Conservation (phyloP, 2,113 vertebrate species). For the Chelonoidis abingdonii region DNA sequence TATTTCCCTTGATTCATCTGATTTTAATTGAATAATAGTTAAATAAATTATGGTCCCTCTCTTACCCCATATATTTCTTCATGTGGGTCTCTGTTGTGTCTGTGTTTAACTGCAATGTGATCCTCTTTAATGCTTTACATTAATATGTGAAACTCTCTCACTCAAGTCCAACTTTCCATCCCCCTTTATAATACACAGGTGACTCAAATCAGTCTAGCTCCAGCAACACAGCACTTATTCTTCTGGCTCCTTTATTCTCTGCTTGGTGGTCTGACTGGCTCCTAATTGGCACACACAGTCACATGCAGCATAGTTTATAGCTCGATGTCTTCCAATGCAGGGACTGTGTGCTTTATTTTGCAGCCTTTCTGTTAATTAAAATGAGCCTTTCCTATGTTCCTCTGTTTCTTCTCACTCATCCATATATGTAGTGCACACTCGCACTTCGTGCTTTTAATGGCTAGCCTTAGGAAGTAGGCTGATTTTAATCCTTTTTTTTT, state of each 20-base stretch:
- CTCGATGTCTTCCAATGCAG: conserved; percentile 1
- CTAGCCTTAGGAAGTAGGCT: conserved; percentile 22
- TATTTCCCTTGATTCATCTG: not conserved
- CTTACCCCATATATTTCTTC: not conserved
- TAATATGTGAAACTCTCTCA: not conserved
- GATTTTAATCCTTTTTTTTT: not conserved
- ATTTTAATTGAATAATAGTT: not conserved
- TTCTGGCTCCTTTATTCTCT: not conserved
- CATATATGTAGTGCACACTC: not conserved
- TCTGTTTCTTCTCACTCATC: not conserved
- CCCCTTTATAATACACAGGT: not conserved
- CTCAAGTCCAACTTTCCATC: not conserved
- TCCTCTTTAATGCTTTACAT: not conserved
- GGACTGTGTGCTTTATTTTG: conserved; percentile 10
- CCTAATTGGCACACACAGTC: conserved; percentile 42
- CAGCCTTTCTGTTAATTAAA: conserved; percentile 30
- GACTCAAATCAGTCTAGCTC: not conserved
- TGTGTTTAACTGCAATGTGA: not conserved
- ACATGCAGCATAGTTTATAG: conserved; percentile 10
- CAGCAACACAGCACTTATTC: not conserved
- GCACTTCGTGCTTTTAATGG: conserved; percentile 32
- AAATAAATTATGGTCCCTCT: not conserved
- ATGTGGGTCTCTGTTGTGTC: not conserved
- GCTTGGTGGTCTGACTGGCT: conserved; percentile 10
- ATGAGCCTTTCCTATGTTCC: not conserved